Evolutionary conservation across 2,797 vertebrate species (phyloP).

Genomic region (Macropus fuliginosus): DNA sequence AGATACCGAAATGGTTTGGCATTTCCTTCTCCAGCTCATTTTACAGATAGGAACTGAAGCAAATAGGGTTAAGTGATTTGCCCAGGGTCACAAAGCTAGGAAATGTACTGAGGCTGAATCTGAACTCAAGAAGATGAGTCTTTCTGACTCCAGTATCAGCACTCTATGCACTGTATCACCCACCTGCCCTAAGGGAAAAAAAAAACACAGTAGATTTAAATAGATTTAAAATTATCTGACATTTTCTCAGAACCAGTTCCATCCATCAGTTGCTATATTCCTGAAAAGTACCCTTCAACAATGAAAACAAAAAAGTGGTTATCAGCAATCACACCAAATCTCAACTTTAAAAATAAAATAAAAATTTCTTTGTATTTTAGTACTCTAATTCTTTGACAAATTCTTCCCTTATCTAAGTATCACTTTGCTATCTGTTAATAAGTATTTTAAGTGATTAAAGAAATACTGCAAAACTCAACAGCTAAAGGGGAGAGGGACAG

Average conservation of each 20-base stretch:
- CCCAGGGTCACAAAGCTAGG: too few species aligned
- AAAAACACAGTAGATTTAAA: background rate
- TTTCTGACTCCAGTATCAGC: background rate
- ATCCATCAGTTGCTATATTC: background rate
- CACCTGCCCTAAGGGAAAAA: background rate
- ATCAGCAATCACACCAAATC: background rate
- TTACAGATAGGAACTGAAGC: too few species aligned
- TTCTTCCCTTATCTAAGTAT: background rate
- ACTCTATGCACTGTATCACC: background rate
- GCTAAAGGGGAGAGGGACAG: background rate
- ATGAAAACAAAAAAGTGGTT: background rate
- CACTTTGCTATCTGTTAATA: background rate
- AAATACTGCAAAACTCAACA: background rate
- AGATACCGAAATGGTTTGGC: too few species aligned
- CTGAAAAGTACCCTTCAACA: too few species aligned
- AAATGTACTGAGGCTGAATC: too few species aligned
- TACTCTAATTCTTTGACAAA: background rate
- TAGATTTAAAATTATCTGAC: background rate
- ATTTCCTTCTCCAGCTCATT: too few species aligned
- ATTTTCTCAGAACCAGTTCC: background rate
- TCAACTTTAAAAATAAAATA: background rate
- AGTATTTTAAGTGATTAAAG: background rate
- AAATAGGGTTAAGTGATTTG: too few species aligned
- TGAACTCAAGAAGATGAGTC: too few species aligned
- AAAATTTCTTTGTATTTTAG: background rate